These are phyloP conservation scores for Tetheella fluctuosa DNA, from an alignment of 2,888 invertebrate species.

Conservation along the genomic window DNA sequence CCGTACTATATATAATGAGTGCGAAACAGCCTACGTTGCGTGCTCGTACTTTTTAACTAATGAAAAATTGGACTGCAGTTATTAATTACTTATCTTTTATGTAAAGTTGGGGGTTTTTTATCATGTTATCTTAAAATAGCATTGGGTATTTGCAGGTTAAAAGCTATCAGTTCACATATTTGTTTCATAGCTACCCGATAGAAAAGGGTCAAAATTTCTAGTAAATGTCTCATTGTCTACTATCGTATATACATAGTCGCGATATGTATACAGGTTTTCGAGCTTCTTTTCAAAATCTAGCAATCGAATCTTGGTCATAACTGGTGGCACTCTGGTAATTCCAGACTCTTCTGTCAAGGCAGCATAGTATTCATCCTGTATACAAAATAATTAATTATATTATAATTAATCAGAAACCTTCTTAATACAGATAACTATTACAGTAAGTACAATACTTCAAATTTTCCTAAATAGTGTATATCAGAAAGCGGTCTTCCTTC, in stretches of 20 bases:
- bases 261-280: conserved; percentile 6
- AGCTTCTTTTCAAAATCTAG: background rate
- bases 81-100: background rate
- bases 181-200: background rate
- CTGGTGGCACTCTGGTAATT: conserved; percentile 4
- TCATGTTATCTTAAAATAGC: background rate
- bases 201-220: background rate
- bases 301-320: background rate
- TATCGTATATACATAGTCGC: conserved; percentile 7
- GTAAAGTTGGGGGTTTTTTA: background rate
- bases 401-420: too few relatives aligned
- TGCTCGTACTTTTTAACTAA: too few relatives aligned
- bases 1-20: too few relatives aligned
- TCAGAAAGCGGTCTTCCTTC: background rate
- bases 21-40: too few relatives aligned
- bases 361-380: conserved; percentile 12
- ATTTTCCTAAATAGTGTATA: background rate
- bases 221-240: conserved; percentile 8
- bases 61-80: too few relatives aligned
- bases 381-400: background rate
- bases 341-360: conserved; percentile 7
- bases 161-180: background rate
- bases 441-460: background rate
- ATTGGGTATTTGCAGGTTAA: background rate
- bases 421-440: background rate